phyloP scores from a whole-genome alignment of 2,113 vertebrate genomes.

The Clupea harengus region DNA sequence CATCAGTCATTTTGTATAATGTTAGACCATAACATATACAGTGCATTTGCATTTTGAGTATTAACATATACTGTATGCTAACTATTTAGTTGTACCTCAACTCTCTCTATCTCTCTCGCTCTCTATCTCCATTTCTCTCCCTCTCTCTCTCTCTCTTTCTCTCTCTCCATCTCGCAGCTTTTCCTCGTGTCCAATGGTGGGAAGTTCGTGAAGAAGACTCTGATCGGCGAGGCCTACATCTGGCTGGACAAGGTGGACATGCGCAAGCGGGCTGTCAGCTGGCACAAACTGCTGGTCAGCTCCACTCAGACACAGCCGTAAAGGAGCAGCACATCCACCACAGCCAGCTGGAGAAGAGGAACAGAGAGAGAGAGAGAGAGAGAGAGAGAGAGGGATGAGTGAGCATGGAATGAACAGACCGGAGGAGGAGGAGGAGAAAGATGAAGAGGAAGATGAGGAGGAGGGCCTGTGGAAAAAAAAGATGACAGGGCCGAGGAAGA shows the following conservation, averaged over 20 bases:
- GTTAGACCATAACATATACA: neutral
- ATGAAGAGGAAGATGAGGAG: neutral
- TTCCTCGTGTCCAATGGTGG: slow-evolving; percentile 96
- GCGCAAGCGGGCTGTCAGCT: slow-evolving; percentile 97
- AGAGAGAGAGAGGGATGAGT: neutral
- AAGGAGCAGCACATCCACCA: slow-evolving; percentile 25
- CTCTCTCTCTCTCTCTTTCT: neutral
- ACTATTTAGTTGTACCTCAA: too few species aligned
- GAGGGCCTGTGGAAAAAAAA: neutral
- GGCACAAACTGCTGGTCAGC: slow-evolving; percentile 96
- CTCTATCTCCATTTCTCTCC: neutral
- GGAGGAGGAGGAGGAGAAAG: neutral
- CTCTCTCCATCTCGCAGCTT: slow-evolving; percentile 73
- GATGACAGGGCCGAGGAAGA: neutral
- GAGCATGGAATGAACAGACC: neutral
- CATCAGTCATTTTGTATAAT: too few species aligned
- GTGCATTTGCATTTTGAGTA: neutral
- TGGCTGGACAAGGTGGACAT: slow-evolving; percentile 99
- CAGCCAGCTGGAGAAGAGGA: slow-evolving; percentile 21
- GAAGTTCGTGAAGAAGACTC: slow-evolving; percentile 98
- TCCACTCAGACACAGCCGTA: slow-evolving; percentile 81
- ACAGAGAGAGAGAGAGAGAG: neutral
- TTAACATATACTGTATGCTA: neutral
- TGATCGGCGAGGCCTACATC: slow-evolving; percentile 97
- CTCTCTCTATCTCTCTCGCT: neutral